Conservation (phyloP, 2,797 vertebrate genomes). For the Adelosebastes latens region DNA sequence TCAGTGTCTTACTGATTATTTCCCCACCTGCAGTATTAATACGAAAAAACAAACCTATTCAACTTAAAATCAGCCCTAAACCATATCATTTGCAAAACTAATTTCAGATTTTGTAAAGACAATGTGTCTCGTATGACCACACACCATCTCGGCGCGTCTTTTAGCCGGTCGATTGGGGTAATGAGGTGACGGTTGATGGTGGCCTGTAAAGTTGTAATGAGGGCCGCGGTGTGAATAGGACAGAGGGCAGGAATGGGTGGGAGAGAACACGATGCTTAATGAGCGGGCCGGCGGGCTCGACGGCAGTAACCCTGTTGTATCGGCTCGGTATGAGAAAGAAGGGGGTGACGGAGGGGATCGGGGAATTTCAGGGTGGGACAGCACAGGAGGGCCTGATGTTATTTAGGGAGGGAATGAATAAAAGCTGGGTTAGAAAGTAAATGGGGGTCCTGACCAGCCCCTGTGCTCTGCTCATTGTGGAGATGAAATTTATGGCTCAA, state of each 20-base stretch:
- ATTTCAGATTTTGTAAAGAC: constrained; percentile 37
- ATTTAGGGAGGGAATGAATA: constrained; percentile 77
- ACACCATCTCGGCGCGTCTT: constrained; percentile 44
- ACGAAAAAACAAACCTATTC: neutral
- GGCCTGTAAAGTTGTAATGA: constrained; percentile 79
- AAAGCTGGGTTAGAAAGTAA: constrained; percentile 78
- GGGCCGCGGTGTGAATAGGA: constrained; percentile 62
- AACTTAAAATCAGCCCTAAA: neutral
- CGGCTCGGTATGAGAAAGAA: constrained; percentile 52
- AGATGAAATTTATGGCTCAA: constrained; percentile 84
- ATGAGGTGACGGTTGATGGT: constrained; percentile 73
- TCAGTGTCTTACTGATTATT: neutral
- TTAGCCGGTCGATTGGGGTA: constrained; percentile 49
- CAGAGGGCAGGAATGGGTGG: constrained; percentile 69
- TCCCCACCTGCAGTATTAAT: neutral
- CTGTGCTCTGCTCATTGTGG: constrained; percentile 79
- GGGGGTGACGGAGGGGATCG: constrained; percentile 64
- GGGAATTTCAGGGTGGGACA: constrained; percentile 76
- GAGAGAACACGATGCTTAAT: constrained; percentile 79
- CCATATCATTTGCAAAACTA: neutral
- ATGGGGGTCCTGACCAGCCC: constrained; percentile 81
- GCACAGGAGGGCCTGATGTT: constrained; percentile 73
- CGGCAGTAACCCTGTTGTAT: constrained; percentile 73
- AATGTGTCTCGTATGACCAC: constrained; percentile 37
- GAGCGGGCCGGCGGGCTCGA: constrained; percentile 69